phyloP scores from a whole-genome alignment of 2,888 invertebrate genomes.

The Ochropleura plecta region DNA sequence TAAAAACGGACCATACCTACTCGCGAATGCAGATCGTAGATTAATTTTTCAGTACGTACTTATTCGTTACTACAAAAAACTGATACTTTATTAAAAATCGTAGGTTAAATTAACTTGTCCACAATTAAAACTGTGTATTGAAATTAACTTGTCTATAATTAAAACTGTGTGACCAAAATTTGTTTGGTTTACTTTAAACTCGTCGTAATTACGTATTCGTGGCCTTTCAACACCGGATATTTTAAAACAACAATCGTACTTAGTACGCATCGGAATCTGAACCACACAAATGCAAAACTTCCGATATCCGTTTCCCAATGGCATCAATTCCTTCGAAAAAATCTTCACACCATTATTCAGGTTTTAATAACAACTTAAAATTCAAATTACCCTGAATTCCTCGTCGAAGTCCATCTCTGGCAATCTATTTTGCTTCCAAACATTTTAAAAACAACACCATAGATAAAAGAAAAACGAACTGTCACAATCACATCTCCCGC shows the following conservation, averaged over 20 bases:
- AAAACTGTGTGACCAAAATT: not conserved
- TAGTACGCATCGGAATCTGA: slow-evolving; percentile 20
- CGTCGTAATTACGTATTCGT: not conserved
- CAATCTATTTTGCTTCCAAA: slow-evolving; percentile 91
- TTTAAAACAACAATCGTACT: slow-evolving; percentile 30
- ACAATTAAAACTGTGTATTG: not conserved
- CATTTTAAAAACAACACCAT: slow-evolving; percentile 77
- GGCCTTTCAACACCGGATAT: slow-evolving; percentile 24
- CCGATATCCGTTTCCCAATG: slow-evolving; percentile 35
- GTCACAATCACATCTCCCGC: slow-evolving; percentile 57
- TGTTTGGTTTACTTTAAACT: slow-evolving; percentile 1
- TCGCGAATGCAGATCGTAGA: not conserved
- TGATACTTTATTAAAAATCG: not conserved
- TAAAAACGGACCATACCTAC: not conserved
- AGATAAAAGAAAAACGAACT: slow-evolving; percentile 28
- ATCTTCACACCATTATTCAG: not conserved
- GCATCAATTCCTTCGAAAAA: slow-evolving; percentile 7
- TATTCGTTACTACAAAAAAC: not conserved
- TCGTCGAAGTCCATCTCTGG: slow-evolving; percentile 89
- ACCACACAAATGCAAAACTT: slow-evolving; percentile 39
- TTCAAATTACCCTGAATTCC: slow-evolving; percentile 72
- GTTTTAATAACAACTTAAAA: slow-evolving; percentile 10
- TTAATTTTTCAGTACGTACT: not conserved
- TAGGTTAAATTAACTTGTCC: not conserved
- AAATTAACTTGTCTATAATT: not conserved